Evolutionary conservation across 2,113 vertebrate genomes (phyloP).

Genomic region (Dolichotis patagonum): DNA sequence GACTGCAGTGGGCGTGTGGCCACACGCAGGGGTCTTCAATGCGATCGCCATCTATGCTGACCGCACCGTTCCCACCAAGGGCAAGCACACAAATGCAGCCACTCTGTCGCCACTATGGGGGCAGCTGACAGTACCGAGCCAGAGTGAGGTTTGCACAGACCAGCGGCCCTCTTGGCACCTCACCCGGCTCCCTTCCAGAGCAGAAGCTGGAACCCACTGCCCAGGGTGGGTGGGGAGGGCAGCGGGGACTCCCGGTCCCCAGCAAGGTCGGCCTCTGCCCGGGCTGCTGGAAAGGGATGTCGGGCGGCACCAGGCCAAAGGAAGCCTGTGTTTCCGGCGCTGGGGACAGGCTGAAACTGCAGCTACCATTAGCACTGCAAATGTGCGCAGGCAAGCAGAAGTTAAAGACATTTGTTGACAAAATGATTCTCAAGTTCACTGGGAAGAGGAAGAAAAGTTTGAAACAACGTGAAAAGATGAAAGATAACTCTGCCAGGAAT

Average conservation of each 20-base stretch:
- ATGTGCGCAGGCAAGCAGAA: constrained; percentile 43
- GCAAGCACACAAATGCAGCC: neutral
- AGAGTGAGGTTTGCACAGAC: neutral
- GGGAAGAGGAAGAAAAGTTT: neutral
- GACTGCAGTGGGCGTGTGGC: too few relatives aligned
- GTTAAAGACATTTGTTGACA: constrained; percentile 45
- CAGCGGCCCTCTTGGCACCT: accelerated
- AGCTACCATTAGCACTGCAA: neutral
- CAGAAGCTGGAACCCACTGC: neutral
- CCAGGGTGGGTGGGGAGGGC: neutral
- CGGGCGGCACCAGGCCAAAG: accelerated
- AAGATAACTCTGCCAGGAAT: neutral
- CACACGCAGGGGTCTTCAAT: accelerated
- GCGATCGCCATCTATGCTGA: neutral
- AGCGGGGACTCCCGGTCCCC: too few relatives aligned
- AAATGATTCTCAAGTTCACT: neutral
- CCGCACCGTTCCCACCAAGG: neutral
- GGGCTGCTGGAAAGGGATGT: neutral
- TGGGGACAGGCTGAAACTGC: neutral
- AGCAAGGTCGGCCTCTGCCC: neutral
- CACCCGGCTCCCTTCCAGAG: too few relatives aligned
- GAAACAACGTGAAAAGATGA: neutral
- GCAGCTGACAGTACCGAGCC: neutral
- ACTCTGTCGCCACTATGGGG: accelerated
- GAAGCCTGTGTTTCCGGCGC: neutral